phyloP scores from a whole-genome alignment of 2,888 invertebrate species.

The Apamea monoglypha region DNA sequence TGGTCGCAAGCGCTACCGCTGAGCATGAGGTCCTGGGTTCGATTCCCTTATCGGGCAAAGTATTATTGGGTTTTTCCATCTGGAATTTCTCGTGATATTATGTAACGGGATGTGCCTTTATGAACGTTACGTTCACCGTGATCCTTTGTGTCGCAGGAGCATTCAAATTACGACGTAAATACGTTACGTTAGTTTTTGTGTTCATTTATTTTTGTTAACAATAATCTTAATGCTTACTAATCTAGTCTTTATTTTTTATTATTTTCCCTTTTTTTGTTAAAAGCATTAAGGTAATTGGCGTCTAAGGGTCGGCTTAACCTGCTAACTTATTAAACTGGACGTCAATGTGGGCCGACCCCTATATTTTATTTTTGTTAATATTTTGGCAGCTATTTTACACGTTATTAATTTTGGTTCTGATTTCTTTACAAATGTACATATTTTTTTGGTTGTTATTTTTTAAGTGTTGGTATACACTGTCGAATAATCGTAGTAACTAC shows the following conservation, averaged over 20 bases:
- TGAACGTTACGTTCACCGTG: neutral
- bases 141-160: slow-evolving; percentile 20
- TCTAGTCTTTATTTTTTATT: slow-evolving; percentile 73
- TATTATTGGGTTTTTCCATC: too few species aligned
- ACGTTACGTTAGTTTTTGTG: slow-evolving; percentile 44
- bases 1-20: too few species aligned
- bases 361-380: slow-evolving; percentile 41
- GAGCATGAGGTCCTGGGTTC: too few species aligned
- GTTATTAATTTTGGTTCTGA: slow-evolving; percentile 5
- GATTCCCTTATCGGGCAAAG: too few species aligned
- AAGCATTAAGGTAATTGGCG: slow-evolving; percentile 67
- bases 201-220: slow-evolving; percentile 67
- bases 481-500: neutral
- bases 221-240: slow-evolving; percentile 75
- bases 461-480: slow-evolving; percentile 32
- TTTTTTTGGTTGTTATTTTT: slow-evolving; percentile 26
- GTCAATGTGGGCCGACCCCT: slow-evolving; percentile 31
- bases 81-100: too few species aligned
- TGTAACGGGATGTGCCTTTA: too few species aligned
- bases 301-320: slow-evolving; percentile 42
- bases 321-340: slow-evolving; percentile 52
- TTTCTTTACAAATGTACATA: slow-evolving; percentile 50
- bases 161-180: too few species aligned
- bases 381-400: slow-evolving; percentile 47
- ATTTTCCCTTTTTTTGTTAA: slow-evolving; percentile 51